Base-by-base conservation (phyloP, 2,113 vertebrate species). In the Leptobrachium leishanense region DNA sequence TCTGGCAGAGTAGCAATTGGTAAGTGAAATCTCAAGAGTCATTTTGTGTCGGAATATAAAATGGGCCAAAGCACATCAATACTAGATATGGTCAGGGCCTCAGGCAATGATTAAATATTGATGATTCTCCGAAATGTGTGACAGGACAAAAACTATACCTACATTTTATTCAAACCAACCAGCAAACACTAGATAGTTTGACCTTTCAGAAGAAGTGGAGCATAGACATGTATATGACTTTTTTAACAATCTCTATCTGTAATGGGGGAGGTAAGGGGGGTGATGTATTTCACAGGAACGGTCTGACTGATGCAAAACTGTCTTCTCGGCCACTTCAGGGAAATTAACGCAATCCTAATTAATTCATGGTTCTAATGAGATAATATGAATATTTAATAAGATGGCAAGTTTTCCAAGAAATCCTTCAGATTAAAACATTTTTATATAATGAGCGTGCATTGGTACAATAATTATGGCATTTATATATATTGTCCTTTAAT, bases 121-220 rank as follows among this genome's bases (percentile, higher is more conserved):
- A 81, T 81, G 78, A 81, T 74, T 81, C 78, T 74, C 64, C 71
- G 71, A 81, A 81, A 81, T 68, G 64, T 81, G 78, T 81, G 78
- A 81, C 78, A 81, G 71, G 71, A 81, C 71, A 81, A 81, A 81
- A 81, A 81, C 78, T 74, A 59, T 59, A 73, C 78, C 78, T 80
- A 74, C 78, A 81, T 81, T 81, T 74, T 81, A 81, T 81, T 81
- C 78, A 68, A 62, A 81, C 78, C 78, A 81, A 81, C 78, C 57
- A 63, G 77, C 62, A 55, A 74, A 74, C 65, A 62, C 64, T 40
- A 65, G 72, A 81, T 68, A 74, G 78, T 59, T 66, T 81, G 78
- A 81, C 78, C 78, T 81, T 80, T 80, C 46, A 5, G 43, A 6
- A 74, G 71, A 80, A 74, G 42, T 68, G 72, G 71, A 80, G 71